A percentile compares a stretch with the other conserved stretches of the same genome.
These are phyloP conservation scores for Drosophila dunni DNA, from an alignment of 1,140 invertebrate species.

Conservation along the genomic window DNA sequence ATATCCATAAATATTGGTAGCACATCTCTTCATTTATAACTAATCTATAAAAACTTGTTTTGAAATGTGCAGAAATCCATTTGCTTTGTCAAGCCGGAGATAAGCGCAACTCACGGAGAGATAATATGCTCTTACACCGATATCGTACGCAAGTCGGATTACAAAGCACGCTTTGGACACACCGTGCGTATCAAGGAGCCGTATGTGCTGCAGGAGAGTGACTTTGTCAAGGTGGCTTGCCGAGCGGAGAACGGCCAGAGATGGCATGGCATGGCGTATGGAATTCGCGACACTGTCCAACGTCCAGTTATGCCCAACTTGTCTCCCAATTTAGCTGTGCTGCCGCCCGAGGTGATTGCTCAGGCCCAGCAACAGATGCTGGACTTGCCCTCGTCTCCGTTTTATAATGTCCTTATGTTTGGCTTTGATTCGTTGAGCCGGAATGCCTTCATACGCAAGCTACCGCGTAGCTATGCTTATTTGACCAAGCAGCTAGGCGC, in stretches of 20 bases:
- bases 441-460: conserved; percentile 93
- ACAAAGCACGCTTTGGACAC: conserved; percentile 85
- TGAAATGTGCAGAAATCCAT: conserved; percentile 79
- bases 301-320: conserved; percentile 52
- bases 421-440: conserved; percentile 96
- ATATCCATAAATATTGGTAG: background rate
- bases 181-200: conserved; percentile 86
- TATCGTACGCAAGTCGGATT: conserved; percentile 87
- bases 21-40: background rate
- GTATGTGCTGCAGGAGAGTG: conserved; percentile 87
- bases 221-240: conserved; percentile 88
- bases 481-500: conserved; percentile 89
- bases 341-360: conserved; percentile 61
- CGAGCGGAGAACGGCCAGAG: conserved; percentile 84
- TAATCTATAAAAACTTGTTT: background rate
- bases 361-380: conserved; percentile 63
- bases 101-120: conserved; percentile 85
- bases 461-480: conserved; percentile 93
- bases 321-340: conserved; percentile 56
- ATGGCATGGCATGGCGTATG: conserved; percentile 80
- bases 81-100: conserved; percentile 86
- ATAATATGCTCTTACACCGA: conserved; percentile 87
- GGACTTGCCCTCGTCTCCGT: conserved; percentile 53
- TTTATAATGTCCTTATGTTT: conserved; percentile 92
- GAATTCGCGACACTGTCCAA: conserved; percentile 71